phyloP scores from a whole-genome alignment of 2,113 vertebrate species.

The Dinomys branickii region DNA sequence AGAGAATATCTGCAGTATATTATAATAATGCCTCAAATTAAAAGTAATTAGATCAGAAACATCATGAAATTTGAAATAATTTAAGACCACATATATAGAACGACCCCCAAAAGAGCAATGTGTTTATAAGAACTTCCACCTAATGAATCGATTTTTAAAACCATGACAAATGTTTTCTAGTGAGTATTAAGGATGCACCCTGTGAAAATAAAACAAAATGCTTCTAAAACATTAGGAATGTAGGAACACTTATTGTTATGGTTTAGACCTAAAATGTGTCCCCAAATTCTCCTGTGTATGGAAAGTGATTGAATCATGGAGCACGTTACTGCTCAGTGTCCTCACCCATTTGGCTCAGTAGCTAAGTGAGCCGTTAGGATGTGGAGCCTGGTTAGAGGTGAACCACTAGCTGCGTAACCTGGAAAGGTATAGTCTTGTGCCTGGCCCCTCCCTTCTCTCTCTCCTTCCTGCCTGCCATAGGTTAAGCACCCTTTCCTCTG shows the following conservation, averaged over 20 bases:
- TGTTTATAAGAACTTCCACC: background rate
- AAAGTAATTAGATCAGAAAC: background rate
- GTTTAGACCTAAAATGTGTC: background rate
- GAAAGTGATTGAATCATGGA: background rate
- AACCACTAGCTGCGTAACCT: background rate
- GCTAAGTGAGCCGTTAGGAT: background rate
- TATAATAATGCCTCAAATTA: background rate
- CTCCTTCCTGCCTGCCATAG: background rate
- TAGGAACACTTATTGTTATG: background rate
- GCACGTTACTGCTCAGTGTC: background rate
- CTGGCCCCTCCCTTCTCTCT: background rate
- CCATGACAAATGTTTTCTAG: background rate
- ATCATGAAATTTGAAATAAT: conserved; percentile 1
- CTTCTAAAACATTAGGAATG: background rate
- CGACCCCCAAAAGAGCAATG: background rate
- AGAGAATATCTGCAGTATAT: background rate
- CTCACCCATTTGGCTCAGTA: background rate
- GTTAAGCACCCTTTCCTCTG: background rate
- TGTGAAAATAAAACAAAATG: background rate
- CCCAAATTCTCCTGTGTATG: background rate
- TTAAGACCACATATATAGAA: background rate
- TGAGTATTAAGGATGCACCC: background rate
- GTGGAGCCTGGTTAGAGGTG: background rate
- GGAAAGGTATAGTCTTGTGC: background rate
- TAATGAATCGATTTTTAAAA: background rate